Percentiles rank a stretch among this genome's conserved stretches.
phyloP scores from a whole-genome alignment of 2,113 vertebrate species.

The Varanus komodoensis region DNA sequence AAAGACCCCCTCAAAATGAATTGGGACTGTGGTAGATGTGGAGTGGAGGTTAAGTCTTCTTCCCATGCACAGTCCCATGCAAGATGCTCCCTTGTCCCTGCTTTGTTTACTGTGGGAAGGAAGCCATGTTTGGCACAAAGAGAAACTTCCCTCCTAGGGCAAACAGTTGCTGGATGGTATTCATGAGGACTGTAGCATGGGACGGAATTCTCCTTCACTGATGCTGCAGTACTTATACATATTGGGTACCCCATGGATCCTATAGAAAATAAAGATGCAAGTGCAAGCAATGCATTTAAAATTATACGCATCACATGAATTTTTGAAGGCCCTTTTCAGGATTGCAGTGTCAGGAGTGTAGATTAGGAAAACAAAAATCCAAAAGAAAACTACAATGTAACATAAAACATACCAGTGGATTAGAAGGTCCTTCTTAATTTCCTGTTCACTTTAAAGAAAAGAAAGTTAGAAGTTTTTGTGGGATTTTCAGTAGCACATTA shows the following conservation, averaged over 20 bases:
- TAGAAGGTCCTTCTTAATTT: conserved; percentile 50
- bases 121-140: background rate
- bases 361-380: conserved; percentile 55
- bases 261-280: background rate
- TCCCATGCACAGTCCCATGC: background rate
- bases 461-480: conserved; percentile 46
- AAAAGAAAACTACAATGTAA: conserved; percentile 57
- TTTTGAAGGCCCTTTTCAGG: conserved; percentile 56
- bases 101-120: background rate
- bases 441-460: conserved; percentile 51
- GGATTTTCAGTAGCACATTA: conserved; percentile 13
- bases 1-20: background rate
- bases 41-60: background rate
- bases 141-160: background rate
- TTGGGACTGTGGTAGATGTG: too few relatives aligned
- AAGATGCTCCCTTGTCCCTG: background rate
- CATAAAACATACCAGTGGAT: conserved; percentile 62
- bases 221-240: background rate
- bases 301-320: background rate
- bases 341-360: conserved; percentile 50
- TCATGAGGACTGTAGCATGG: background rate
- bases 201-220: background rate
- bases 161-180: background rate
- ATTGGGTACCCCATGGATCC: background rate
- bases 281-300: background rate